Percentiles rank a stretch among this genome's conserved stretches.
phyloP scores from a whole-genome alignment of 1,140 invertebrate species.

The Eupeodes corollae region DNA sequence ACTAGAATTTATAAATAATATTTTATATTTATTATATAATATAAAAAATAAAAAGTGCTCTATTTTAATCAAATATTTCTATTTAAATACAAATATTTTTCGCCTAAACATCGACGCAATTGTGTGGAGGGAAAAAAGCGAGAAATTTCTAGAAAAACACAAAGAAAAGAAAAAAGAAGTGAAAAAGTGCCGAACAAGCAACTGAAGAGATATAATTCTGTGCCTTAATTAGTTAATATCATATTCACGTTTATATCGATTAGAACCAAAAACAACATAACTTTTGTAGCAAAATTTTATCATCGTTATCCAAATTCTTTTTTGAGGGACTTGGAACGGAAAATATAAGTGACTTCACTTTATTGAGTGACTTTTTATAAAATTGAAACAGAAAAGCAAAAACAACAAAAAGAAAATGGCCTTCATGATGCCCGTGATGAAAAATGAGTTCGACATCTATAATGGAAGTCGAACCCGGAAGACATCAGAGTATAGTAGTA shows the following conservation, averaged over 20 bases:
- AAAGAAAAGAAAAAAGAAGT: conserved; percentile 2
- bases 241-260: conserved; percentile 4
- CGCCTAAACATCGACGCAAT: background rate
- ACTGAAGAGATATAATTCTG: background rate
- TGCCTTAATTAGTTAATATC: conserved; percentile 1
- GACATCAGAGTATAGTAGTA: conserved; percentile 63
- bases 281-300: background rate
- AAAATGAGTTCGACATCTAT: conserved; percentile 87
- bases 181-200: background rate
- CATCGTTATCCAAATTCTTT: no score
- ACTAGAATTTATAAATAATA: no score
- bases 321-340: no score
- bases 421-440: conserved; percentile 88
- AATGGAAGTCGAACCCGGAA: conserved; percentile 63
- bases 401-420: conserved; percentile 50
- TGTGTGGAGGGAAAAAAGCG: background rate
- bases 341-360: no score
- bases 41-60: no score
- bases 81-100: no score
- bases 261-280: conserved; percentile 1
- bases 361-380: no score
- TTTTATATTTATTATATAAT: no score
- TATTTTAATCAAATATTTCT: no score
- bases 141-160: conserved; percentile 1
- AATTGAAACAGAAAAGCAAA: background rate